phyloP scores from a whole-genome alignment of 2,797 vertebrate genomes.

The Tenualosa ilisha region DNA sequence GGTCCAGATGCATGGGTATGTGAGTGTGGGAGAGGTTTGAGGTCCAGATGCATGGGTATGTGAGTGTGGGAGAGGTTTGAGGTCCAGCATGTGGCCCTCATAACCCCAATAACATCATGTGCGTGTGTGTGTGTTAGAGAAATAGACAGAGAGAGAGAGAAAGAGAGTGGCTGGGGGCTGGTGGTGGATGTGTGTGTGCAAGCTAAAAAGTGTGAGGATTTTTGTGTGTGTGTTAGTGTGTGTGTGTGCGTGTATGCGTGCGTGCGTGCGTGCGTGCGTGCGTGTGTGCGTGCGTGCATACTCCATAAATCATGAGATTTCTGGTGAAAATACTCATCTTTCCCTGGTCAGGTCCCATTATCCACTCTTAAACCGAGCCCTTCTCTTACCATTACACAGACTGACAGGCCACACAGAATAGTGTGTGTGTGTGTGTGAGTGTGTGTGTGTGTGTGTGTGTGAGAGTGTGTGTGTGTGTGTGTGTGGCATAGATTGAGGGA shows the following conservation, averaged over 20 bases:
- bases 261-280: constrained; percentile 31
- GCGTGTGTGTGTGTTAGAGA: no score
- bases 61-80: no score
- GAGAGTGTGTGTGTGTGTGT: neutral
- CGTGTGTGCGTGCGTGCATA: constrained; percentile 32
- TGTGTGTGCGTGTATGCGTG: constrained; percentile 3
- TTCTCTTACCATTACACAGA: constrained; percentile 69
- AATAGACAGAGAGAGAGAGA: no score
- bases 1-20: no score
- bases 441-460: neutral
- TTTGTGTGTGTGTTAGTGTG: no score
- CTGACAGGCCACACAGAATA: constrained; percentile 60
- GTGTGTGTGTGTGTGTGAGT: constrained; percentile 26
- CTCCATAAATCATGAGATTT: neutral
- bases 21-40: no score
- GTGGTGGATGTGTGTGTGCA: neutral
- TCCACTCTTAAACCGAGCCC: constrained; percentile 57
- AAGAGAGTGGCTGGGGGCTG: no score
- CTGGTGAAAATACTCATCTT: constrained; percentile 43
- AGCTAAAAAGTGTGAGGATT: neutral
- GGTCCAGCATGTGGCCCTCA: no score
- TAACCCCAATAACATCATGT: no score
- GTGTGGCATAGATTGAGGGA: neutral
- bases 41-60: no score
- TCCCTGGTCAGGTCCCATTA: constrained; percentile 56